These are phyloP conservation scores for Mus minutoides DNA, from an alignment of 2,797 vertebrate genomes.

Conservation along the genomic window DNA sequence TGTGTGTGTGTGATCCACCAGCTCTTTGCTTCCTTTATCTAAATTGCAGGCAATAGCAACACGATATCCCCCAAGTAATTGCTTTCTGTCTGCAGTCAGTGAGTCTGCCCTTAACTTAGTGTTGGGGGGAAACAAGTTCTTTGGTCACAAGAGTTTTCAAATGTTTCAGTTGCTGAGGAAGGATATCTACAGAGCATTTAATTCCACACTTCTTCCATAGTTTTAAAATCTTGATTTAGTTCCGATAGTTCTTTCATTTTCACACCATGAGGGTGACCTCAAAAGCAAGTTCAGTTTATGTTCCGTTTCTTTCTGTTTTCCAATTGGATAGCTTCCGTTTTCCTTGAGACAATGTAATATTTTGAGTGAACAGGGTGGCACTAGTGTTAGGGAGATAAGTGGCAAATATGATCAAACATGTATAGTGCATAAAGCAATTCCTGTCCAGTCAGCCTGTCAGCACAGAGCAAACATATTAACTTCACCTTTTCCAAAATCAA, in stretches of 20 bases:
- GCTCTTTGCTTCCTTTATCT: conserved; percentile 62
- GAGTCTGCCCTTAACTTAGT: conserved; percentile 38
- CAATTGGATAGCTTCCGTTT: neutral
- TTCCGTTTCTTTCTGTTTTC: neutral
- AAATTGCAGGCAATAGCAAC: conserved; percentile 78
- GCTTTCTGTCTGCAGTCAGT: conserved; percentile 66
- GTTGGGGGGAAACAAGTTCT: neutral
- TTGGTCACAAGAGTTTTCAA: neutral
- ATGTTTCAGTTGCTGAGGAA: neutral
- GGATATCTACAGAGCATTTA: neutral
- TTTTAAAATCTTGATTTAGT: conserved; percentile 26
- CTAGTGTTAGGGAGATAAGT: neutral
- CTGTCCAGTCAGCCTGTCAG: neutral
- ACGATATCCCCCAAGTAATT: conserved; percentile 62
- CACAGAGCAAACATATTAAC: neutral
- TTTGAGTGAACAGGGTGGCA: neutral
- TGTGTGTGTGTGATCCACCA: neutral
- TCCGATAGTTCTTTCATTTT: conserved; percentile 15
- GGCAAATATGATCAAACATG: neutral
- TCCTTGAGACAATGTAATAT: neutral
- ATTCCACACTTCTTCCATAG: neutral
- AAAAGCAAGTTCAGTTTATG: neutral
- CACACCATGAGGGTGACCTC: neutral
- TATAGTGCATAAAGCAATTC: neutral
- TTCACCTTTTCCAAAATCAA: neutral